These are phyloP conservation scores for Amphipyra tragopoginis DNA, from an alignment of 2,888 invertebrate genomes.

Conservation along the genomic window DNA sequence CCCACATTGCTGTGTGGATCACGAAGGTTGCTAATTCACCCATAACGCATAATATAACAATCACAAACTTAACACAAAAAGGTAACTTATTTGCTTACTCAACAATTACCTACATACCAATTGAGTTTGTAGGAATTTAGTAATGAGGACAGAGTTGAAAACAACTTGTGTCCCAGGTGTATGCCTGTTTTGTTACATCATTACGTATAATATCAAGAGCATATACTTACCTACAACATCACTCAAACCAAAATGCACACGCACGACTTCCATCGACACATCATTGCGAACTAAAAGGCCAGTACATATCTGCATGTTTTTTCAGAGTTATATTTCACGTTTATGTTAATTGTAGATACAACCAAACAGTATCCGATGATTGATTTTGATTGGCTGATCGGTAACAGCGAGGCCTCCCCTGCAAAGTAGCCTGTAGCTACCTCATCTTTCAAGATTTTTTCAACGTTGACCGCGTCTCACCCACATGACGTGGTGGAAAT, in stretches of 20 bases:
- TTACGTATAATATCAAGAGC: conserved; percentile 34
- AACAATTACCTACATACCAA: conserved; percentile 29
- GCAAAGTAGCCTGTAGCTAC: conserved; percentile 80
- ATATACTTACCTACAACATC: conserved; percentile 45
- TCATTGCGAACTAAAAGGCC: conserved; percentile 50
- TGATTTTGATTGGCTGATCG: conserved; percentile 90
- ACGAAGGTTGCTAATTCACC: conserved; percentile 41
- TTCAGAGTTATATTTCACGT: conserved; percentile 76
- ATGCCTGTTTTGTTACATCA: conserved; percentile 34
- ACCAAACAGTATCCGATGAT: conserved; percentile 89
- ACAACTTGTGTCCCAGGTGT: conserved; percentile 21
- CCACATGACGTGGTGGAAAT: conserved; percentile 70
- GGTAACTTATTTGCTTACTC: conserved; percentile 31
- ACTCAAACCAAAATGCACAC: conserved; percentile 45
- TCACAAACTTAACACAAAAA: conserved; percentile 20
- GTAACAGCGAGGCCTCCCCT: conserved; percentile 83
- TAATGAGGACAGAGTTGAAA: conserved; percentile 16
- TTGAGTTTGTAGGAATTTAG: conserved; percentile 35
- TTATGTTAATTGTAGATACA: conserved; percentile 89
- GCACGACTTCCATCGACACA: conserved; percentile 49
- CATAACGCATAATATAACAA: conserved; percentile 27
- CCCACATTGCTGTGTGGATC: conserved; percentile 22
- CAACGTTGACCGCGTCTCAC: conserved; percentile 70
- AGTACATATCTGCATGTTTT: conserved; percentile 54
- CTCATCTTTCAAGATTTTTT: conserved; percentile 76